A percentile compares a stretch with the other conserved stretches of the same genome.
Conservation (phyloP, 2,888 invertebrate species). For the Parnassius orleans region DNA sequence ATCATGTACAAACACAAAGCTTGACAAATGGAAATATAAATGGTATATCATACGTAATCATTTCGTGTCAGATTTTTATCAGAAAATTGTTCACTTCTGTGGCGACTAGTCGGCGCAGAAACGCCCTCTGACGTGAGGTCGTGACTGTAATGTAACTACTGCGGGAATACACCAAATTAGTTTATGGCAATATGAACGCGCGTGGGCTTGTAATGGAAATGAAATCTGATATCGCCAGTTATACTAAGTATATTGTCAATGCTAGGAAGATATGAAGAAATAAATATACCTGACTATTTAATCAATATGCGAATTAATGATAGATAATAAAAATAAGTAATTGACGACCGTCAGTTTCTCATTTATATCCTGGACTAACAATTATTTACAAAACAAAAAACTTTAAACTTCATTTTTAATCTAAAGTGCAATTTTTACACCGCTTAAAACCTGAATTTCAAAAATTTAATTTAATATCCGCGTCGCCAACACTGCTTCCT, state of each 20-base stretch:
- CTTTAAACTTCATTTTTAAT: too few species aligned
- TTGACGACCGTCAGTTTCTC: too few species aligned
- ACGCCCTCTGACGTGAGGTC: conserved; percentile 50
- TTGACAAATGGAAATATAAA: conserved; percentile 75
- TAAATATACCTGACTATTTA: too few species aligned
- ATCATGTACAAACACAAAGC: conserved; percentile 13
- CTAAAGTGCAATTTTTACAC: too few species aligned
- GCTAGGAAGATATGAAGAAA: not conserved
- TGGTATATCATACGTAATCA: conserved; percentile 71
- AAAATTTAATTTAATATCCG: too few species aligned
- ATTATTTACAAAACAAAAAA: too few species aligned
- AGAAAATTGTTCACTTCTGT: conserved; percentile 76
- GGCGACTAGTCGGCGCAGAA: conserved; percentile 52
- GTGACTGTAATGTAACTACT: conserved; percentile 52
- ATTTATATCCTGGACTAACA: too few species aligned
- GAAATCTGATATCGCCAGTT: conserved; percentile 22
- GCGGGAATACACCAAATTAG: conserved; percentile 31
- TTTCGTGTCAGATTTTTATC: conserved; percentile 72
- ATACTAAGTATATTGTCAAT: conserved; percentile 20
- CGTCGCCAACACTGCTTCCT: too few species aligned
- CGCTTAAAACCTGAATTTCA: too few species aligned
- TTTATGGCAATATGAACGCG: conserved; percentile 15
- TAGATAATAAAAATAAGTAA: too few species aligned
- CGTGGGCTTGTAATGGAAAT: conserved; percentile 24
- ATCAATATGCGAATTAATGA: too few species aligned